A percentile compares a stretch with the other conserved stretches of the same genome.
These are phyloP conservation scores for Varecia variegata DNA, from an alignment of 2,797 vertebrate species.

Conservation along the genomic window DNA sequence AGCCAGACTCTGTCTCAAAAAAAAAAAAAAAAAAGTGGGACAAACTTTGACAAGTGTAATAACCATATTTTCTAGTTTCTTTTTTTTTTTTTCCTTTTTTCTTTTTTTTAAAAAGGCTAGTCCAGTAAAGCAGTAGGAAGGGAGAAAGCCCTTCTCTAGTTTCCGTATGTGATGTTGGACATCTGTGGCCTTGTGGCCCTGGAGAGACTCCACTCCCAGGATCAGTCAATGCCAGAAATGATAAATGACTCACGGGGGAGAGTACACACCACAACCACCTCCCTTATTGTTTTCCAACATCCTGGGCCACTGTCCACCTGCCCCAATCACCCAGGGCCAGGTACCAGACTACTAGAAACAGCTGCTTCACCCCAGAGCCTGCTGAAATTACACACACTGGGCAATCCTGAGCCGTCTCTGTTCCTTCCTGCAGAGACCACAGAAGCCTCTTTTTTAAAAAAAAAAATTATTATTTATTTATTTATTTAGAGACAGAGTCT, in stretches of 20 bases:
- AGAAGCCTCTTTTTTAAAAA: neutral
- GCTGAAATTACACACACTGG: neutral
- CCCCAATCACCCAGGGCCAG: neutral
- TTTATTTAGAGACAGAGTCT: too few species aligned
- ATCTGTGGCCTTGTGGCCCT: neutral
- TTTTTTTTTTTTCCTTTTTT: neutral
- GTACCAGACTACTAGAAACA: neutral
- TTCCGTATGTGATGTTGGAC: neutral
- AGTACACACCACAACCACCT: neutral
- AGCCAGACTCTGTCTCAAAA: too few species aligned
- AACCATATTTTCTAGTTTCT: neutral
- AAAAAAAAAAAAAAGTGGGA: neutral
- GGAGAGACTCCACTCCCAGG: neutral
- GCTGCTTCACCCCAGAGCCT: neutral
- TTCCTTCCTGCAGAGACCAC: neutral
- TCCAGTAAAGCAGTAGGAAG: too few species aligned
- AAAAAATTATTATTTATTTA: too few species aligned
- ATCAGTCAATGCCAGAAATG: neutral
- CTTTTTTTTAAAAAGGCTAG: too few species aligned
- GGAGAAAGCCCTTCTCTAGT: too few species aligned
- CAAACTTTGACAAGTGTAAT: neutral
- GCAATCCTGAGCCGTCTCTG: neutral
- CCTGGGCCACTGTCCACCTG: neutral
- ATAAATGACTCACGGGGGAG: neutral
- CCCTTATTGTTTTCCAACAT: neutral